phyloP scores from a whole-genome alignment of 2,888 invertebrate genomes.

The Eulithis testata region DNA sequence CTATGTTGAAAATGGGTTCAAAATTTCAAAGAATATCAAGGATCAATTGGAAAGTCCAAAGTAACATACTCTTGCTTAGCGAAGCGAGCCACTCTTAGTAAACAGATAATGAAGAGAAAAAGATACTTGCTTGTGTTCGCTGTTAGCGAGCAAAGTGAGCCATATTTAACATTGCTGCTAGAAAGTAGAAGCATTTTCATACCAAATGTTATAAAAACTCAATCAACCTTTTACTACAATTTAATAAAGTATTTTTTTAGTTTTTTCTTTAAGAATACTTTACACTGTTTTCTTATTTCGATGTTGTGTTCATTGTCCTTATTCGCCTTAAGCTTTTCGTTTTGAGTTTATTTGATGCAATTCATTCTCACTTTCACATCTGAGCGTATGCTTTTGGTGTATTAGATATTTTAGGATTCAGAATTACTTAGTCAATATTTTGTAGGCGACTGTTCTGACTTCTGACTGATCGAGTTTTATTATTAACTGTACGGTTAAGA shows the following conservation, averaged over 20 bases:
- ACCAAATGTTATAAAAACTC: constrained; percentile 20
- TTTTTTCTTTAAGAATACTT: constrained; percentile 13
- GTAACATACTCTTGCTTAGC: neutral
- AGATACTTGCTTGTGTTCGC: neutral
- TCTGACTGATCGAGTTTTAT: neutral
- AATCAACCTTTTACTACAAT: constrained; percentile 2
- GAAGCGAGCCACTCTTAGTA: constrained; percentile 6
- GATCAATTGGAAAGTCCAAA: too few species aligned
- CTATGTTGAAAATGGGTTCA: too few species aligned
- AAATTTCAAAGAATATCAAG: too few species aligned
- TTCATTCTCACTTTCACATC: constrained; percentile 3
- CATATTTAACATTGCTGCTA: neutral
- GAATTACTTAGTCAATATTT: neutral
- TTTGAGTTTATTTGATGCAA: constrained; percentile 17
- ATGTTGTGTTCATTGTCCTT: constrained; percentile 17
- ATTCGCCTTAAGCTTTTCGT: constrained; percentile 22
- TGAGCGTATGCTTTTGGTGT: constrained; percentile 13
- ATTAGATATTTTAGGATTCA: neutral
- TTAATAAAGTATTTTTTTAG: constrained; percentile 18
- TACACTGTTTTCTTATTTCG: neutral
- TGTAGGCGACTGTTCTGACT: neutral
- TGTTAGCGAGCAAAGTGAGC: constrained; percentile 7
- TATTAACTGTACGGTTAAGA: neutral
- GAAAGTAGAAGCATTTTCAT: neutral
- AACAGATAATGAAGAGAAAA: neutral